These are phyloP conservation scores for Hoplodrina ambigua DNA, from an alignment of 2,888 invertebrate genomes.

Conservation along the genomic window DNA sequence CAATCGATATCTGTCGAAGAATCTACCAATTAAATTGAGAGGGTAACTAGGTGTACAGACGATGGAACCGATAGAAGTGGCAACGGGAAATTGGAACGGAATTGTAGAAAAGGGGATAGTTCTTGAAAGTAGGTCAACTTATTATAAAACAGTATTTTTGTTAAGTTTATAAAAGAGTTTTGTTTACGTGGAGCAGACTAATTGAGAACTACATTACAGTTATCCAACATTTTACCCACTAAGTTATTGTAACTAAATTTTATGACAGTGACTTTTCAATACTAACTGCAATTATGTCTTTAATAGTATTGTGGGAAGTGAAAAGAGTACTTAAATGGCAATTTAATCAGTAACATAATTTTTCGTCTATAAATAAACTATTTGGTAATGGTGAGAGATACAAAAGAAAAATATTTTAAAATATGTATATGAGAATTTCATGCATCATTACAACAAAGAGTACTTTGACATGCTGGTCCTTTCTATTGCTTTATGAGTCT, in stretches of 20 bases:
- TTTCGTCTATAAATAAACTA: no score
- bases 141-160: not conserved
- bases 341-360: no score
- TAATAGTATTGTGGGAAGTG: no score
- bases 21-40: slow-evolving; percentile 85
- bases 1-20: slow-evolving; percentile 79
- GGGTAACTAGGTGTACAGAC: slow-evolving; percentile 76
- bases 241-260: no score
- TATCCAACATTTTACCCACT: no score
- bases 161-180: not conserved
- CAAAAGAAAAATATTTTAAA: no score
- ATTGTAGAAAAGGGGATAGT: not conserved
- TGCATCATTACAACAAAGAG: no score
- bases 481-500: slow-evolving; percentile 42
- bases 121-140: not conserved
- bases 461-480: not conserved
- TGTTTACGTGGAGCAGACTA: not conserved
- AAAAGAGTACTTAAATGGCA: no score
- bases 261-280: no score
- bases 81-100: not conserved
- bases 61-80: slow-evolving; percentile 55
- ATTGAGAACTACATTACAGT: not conserved
- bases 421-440: no score
- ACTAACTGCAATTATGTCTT: no score
- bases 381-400: no score